Conservation (phyloP, 2,797 vertebrate species). For the Dipus sagitta region DNA sequence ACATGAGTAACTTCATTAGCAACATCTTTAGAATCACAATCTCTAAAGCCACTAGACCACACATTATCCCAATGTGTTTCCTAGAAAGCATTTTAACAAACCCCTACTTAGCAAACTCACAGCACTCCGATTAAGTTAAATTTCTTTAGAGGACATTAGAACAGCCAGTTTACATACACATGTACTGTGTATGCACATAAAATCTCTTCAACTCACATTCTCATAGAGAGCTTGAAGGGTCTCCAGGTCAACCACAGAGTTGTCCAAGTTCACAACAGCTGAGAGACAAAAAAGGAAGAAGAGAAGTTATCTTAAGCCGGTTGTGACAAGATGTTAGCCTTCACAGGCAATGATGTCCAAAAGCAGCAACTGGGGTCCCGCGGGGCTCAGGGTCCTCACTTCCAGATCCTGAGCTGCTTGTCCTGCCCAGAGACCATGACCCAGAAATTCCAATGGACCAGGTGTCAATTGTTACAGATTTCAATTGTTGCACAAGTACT, state of each 20-base stretch:
- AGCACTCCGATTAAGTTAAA: background rate
- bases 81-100: conserved; percentile 29
- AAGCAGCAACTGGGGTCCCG: conserved; percentile 65
- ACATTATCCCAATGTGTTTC: background rate
- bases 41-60: conserved; percentile 6
- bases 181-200: background rate
- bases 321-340: conserved; percentile 76
- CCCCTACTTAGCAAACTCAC: background rate
- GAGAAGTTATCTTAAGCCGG: conserved; percentile 72
- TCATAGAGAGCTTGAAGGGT: conserved; percentile 98
- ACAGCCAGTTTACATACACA: background rate
- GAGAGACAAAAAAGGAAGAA: conserved; percentile 51
- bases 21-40: background rate
- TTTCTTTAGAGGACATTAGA: conserved; percentile 12
- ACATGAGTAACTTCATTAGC: background rate
- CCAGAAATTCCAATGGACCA: conserved; percentile 69
- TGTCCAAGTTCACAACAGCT: conserved; percentile 98
- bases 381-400: too few relatives aligned
- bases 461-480: conserved; percentile 80
- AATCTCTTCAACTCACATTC: conserved; percentile 94
- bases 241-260: conserved; percentile 97
- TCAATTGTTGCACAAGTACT: conserved; percentile 73
- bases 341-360: conserved; percentile 67
- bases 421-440: background rate
- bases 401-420: conserved; percentile 16